Evolutionary conservation across 2,797 vertebrate species (phyloP), one percentile per base, ranked within the genome.

Genomic region (Nannoperca australis): DNA sequence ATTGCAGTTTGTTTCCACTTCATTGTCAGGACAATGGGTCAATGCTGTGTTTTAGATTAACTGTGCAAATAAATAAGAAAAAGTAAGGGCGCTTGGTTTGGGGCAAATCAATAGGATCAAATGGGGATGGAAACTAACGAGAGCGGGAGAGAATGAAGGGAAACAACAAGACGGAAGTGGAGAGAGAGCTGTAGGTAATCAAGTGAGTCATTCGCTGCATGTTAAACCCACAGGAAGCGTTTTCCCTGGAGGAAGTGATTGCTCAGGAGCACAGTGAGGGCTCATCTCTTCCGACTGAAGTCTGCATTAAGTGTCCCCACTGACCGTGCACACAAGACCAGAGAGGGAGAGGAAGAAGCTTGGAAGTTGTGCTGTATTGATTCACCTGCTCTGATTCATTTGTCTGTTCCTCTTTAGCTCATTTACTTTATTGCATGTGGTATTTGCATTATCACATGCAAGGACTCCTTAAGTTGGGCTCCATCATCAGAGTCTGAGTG

Each of bases 51-150:
- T 83, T 84, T 81, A 90, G 82, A 92, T 93, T 91, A 93, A 89
- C 75, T 76, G 81, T 45, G 89, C 86, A 89, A 91, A 91, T 91
- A 91, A 94, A 93, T 87, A 91, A 85, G 83, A 85, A 84, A 85
- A 82, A 70, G 79, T 44, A 24, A 78, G 3, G 55, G 76, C 62
- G 73, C 84, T 70, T n/a, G 32, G 65, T 42, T 75, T 51, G 79
- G 81, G 74, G 58, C 72, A 69, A 90, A 92, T 92, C 88, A 72
- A 92, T 91, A 55, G 79, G 86, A 84, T 91, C 85, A 88, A 87
- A 89, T 38, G 22, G 86, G 87, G 75, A 76, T 44, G 83, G 80
- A 81, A 80, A 73, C 73, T 70, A 69, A 56, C 47, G 13, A 38
- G 60, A 80, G 69, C 2, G 32, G 58, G 36, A 54, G 68, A 58